These are phyloP conservation scores for Esperia sulphurella DNA, from an alignment of 2,888 invertebrate genomes.

Conservation along the genomic window DNA sequence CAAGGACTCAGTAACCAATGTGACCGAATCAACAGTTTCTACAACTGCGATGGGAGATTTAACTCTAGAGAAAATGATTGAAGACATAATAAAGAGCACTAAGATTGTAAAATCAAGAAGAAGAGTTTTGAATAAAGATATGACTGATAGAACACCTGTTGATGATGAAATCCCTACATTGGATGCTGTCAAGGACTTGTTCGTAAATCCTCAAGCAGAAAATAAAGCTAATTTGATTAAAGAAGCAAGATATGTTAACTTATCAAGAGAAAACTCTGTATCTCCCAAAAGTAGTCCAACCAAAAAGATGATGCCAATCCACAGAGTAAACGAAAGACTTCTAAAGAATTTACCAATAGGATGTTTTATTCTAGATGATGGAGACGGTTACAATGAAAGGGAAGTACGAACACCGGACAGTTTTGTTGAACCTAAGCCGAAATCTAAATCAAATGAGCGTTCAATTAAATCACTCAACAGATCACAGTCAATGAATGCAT, in stretches of 20 bases:
- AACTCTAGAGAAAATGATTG: constrained; percentile 80
- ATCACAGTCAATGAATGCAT: constrained; percentile 58
- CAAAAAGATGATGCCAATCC: constrained; percentile 51
- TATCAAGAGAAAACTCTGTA: constrained; percentile 67
- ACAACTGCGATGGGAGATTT: constrained; percentile 76
- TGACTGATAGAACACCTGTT: constrained; percentile 25
- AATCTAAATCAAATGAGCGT: constrained; percentile 21
- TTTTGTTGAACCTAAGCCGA: constrained; percentile 28
- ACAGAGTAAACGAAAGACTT: constrained; percentile 56
- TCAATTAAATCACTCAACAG: constrained; percentile 37
- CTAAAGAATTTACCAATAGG: constrained; percentile 68
- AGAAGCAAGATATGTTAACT: constrained; percentile 63
- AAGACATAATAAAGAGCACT: constrained; percentile 80
- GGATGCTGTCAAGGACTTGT: constrained; percentile 55
- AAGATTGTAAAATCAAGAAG: constrained; percentile 67
- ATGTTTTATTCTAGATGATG: constrained; percentile 68
- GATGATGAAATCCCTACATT: constrained; percentile 50
- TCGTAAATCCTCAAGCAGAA: constrained; percentile 64
- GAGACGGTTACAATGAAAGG: constrained; percentile 70
- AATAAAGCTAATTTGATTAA: constrained; percentile 64
- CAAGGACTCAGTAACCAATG: constrained; percentile 52
- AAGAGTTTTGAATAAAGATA: constrained; percentile 48
- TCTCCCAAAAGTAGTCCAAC: constrained; percentile 61
- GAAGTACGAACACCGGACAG: constrained; percentile 71
- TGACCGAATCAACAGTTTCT: constrained; percentile 66